Evolutionary conservation across 2,888 invertebrate species (phyloP).

Genomic region (Oscheius onirici): DNA sequence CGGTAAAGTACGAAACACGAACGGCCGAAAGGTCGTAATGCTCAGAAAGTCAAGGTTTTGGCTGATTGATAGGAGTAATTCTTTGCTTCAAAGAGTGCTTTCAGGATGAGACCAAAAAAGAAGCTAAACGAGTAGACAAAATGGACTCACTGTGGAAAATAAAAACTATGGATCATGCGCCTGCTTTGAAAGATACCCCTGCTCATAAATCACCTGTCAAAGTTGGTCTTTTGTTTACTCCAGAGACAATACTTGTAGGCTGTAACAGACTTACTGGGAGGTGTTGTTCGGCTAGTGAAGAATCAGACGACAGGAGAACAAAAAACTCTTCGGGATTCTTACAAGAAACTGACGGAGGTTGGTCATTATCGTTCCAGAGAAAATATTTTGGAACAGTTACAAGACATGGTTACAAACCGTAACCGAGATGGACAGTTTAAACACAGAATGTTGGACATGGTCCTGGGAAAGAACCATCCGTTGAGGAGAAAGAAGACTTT

Average conservation of each 20-base stretch:
- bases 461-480: slow-evolving; percentile 57
- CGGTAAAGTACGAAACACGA: not conserved
- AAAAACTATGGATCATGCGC: slow-evolving; percentile 32
- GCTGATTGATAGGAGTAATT: no score
- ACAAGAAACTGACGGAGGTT: slow-evolving; percentile 18
- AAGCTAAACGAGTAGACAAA: slow-evolving; percentile 43
- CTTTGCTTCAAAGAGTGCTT: not conserved
- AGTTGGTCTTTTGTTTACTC: not conserved
- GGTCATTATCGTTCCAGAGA: no score
- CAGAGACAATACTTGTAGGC: not conserved
- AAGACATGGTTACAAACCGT: slow-evolving; percentile 41
- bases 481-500: slow-evolving; percentile 37
- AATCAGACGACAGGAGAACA: slow-evolving; percentile 27
- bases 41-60: slow-evolving; percentile 5
- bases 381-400: slow-evolving; percentile 37
- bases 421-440: slow-evolving; percentile 44
- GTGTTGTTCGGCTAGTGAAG: slow-evolving; percentile 15
- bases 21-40: not conserved
- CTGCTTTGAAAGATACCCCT: slow-evolving; percentile 13
- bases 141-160: slow-evolving; percentile 30
- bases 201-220: slow-evolving; percentile 39
- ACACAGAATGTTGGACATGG: slow-evolving; percentile 59
- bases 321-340: slow-evolving; percentile 20
- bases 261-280: slow-evolving; percentile 22
- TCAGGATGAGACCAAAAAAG: slow-evolving; percentile 43